Percentiles rank a stretch among this genome's conserved stretches.
Evolutionary conservation across 2,113 vertebrate genomes (phyloP).

Genomic region (Archocentrus centrarchus): DNA sequence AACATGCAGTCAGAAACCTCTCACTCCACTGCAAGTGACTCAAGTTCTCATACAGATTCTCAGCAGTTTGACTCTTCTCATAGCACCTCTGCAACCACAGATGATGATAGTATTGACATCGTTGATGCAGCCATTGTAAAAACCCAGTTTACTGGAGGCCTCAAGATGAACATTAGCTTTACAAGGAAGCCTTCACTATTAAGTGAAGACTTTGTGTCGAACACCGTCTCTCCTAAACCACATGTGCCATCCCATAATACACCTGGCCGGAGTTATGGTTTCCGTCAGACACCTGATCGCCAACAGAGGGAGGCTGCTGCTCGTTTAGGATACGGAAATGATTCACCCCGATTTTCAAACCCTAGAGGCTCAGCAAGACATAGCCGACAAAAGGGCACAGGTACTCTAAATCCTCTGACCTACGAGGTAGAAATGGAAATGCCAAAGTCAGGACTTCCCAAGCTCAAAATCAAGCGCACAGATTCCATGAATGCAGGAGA

Average conservation of each 20-base stretch:
- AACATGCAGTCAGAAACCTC: conserved; percentile 2
- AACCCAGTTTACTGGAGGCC: conserved; percentile 46
- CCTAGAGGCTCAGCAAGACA: conserved; percentile 47
- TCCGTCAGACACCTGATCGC: conserved; percentile 83
- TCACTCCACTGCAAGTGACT: conserved; percentile 37
- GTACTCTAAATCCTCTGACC: conserved; percentile 58
- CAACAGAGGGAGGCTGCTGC: conserved; percentile 84
- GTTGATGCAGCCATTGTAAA: conserved; percentile 52
- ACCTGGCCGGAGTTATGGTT: conserved; percentile 70
- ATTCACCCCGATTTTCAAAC: conserved; percentile 57
- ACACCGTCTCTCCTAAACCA: conserved; percentile 13
- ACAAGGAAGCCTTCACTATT: conserved; percentile 62
- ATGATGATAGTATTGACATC: conserved; percentile 66
- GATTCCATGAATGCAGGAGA: conserved; percentile 75
- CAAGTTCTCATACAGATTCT: conserved; percentile 51
- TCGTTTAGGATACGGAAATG: conserved; percentile 73
- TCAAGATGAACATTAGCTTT: conserved; percentile 63
- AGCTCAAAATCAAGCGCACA: conserved; percentile 87
- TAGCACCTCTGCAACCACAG: conserved; percentile 55
- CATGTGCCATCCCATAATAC: neutral
- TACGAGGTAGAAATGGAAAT: conserved; percentile 92
- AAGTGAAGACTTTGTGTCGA: neutral
- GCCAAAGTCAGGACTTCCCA: conserved; percentile 90
- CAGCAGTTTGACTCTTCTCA: conserved; percentile 65
- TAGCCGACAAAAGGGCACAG: neutral